phyloP scores from a whole-genome alignment of 1,140 invertebrate species.

The Forficula auricularia region DNA sequence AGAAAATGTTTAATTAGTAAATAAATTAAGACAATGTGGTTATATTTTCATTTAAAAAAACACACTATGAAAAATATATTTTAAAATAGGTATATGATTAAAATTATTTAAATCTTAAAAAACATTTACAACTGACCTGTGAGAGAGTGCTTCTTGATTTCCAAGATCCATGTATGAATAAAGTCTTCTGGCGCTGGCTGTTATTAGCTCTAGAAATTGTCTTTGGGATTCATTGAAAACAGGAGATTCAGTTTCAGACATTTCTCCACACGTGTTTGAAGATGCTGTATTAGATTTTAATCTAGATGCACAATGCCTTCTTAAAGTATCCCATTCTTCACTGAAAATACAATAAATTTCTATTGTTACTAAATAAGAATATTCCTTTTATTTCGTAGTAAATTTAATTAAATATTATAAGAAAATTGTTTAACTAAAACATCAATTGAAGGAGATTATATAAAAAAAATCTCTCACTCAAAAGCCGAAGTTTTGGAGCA shows the following conservation, averaged over 20 bases:
- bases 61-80: not conserved
- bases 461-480: no score
- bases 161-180: constrained; percentile 65
- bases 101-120: not conserved
- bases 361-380: no score
- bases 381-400: no score
- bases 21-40: not conserved
- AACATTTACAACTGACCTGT: constrained; percentile 29
- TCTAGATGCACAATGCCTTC: no score
- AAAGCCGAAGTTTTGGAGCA: no score
- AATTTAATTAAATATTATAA: no score
- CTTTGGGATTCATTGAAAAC: constrained; percentile 43
- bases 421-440: no score
- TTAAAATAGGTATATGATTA: not conserved
- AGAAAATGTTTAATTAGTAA: no score
- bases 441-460: no score
- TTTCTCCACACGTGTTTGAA: not conserved
- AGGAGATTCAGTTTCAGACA: not conserved
- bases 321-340: constrained; percentile 32
- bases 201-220: constrained; percentile 56
- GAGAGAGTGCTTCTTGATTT: constrained; percentile 41
- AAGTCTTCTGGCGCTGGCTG: constrained; percentile 46
- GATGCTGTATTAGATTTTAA: no score
- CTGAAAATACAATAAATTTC: constrained; percentile 22
- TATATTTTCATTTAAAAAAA: not conserved